phyloP scores from a whole-genome alignment of 1,140 invertebrate genomes.

The Teleogryllus occipitalis region DNA sequence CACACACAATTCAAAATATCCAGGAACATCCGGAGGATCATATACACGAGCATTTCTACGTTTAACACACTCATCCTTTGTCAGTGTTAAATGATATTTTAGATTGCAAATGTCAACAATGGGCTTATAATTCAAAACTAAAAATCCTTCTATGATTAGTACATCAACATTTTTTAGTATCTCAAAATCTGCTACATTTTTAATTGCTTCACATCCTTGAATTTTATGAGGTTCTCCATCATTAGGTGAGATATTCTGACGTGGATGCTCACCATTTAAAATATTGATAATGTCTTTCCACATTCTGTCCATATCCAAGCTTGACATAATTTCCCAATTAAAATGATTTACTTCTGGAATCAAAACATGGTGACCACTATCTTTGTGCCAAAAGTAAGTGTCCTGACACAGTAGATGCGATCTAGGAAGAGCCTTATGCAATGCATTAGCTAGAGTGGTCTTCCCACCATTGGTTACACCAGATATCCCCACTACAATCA shows the following conservation, averaged over 20 bases:
- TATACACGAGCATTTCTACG: constrained; percentile 45
- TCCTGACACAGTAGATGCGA: constrained; percentile 62
- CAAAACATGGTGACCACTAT: constrained; percentile 55
- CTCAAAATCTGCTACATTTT: background rate
- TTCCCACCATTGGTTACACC: constrained; percentile 76
- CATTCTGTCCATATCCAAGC: constrained; percentile 69
- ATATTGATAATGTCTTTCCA: constrained; percentile 43
- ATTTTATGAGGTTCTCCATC: background rate
- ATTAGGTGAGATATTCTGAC: background rate
- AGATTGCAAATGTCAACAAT: constrained; percentile 55
- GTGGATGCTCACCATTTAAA: constrained; percentile 24
- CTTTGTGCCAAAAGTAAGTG: constrained; percentile 60
- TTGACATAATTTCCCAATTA: constrained; percentile 67
- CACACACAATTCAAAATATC: constrained; percentile 68
- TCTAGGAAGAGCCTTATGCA: constrained; percentile 45
- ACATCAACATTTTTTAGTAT: constrained; percentile 29
- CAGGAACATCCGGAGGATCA: constrained; percentile 65
- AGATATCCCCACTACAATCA: constrained; percentile 63
- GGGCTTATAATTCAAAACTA: constrained; percentile 59
- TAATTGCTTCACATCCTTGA: background rate
- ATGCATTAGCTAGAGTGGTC: constrained; percentile 54
- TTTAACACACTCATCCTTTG: constrained; percentile 50
- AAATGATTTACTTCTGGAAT: constrained; percentile 59
- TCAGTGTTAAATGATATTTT: constrained; percentile 63
- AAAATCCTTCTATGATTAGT: constrained; percentile 67